Percentiles rank a stretch among this genome's conserved stretches.
Evolutionary conservation across 2,888 invertebrate genomes (phyloP).

Genomic region (Germaria angustata): DNA sequence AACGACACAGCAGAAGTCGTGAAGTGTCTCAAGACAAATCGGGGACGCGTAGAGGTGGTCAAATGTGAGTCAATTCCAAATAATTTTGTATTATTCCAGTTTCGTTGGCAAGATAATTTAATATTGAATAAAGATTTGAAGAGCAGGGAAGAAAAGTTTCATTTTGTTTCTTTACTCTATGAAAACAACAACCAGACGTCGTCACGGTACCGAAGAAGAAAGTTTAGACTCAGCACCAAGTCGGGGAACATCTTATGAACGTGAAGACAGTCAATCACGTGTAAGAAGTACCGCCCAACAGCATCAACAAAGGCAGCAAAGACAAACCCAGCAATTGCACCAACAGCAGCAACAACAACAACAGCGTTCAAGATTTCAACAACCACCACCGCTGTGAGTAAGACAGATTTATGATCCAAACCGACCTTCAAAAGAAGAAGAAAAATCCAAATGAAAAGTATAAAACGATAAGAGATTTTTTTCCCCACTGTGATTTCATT

Average conservation of each 20-base stretch:
- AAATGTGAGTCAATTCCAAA: constrained; percentile 71
- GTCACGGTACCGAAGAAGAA: constrained; percentile 71
- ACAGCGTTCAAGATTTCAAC: constrained; percentile 43
- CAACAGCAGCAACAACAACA: constrained; percentile 69
- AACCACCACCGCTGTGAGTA: constrained; percentile 62
- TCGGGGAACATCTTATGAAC: constrained; percentile 75
- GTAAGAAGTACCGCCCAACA: constrained; percentile 38
- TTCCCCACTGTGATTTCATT: too few species aligned
- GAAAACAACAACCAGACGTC: constrained; percentile 68
- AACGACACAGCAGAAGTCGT: constrained; percentile 69
- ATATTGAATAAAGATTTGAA: too few species aligned
- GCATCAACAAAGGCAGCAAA: constrained; percentile 31
- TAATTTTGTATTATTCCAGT: neutral
- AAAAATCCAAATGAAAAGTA: too few species aligned
- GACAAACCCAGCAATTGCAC: constrained; percentile 69
- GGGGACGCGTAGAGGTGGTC: constrained; percentile 70
- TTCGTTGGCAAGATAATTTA: too few species aligned
- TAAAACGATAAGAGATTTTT: too few species aligned
- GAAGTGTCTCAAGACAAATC: constrained; percentile 68
- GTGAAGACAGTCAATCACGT: constrained; percentile 72
- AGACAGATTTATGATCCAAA: too few species aligned
- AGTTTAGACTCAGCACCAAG: constrained; percentile 76
- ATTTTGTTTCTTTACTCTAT: neutral
- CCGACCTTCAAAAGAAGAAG: too few species aligned
- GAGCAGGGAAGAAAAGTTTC: too few species aligned